Evolutionary conservation across 2,797 vertebrate species (phyloP).

Genomic region (Myotis pilosus): DNA sequence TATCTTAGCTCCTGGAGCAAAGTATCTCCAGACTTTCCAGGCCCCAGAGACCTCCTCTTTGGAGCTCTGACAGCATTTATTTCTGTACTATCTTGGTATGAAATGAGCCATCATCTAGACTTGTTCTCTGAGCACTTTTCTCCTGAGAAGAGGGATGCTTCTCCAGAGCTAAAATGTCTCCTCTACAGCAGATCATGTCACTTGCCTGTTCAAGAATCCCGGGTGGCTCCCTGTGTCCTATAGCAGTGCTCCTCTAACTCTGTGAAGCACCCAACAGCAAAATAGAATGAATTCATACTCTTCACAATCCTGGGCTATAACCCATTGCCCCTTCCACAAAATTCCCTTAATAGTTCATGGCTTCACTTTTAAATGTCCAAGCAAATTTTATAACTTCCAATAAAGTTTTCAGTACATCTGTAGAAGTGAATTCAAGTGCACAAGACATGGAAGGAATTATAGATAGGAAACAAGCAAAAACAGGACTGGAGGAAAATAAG

Average conservation of each 20-base stretch:
- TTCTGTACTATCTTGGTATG: background rate
- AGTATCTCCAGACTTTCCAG: background rate
- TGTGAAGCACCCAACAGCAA: background rate
- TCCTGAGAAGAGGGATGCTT: background rate
- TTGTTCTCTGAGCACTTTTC: background rate
- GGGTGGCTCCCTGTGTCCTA: background rate
- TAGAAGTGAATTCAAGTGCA: background rate
- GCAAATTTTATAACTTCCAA: background rate
- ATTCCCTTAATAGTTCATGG: background rate
- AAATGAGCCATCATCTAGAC: background rate
- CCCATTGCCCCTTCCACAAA: background rate
- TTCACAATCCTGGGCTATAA: background rate
- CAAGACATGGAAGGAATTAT: background rate
- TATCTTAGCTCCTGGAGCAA: background rate
- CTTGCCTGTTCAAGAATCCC: background rate
- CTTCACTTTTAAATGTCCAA: background rate
- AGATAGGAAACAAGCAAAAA: background rate
- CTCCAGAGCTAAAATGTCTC: background rate
- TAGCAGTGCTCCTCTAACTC: background rate
- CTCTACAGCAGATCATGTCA: background rate
- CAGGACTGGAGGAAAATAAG: background rate
- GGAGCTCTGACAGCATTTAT: background rate
- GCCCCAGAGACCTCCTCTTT: background rate
- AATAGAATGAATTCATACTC: background rate
- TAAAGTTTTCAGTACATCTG: background rate